These are phyloP conservation scores for Mus pahari DNA, from an alignment of 2,113 vertebrate genomes.

Conservation along the genomic window DNA sequence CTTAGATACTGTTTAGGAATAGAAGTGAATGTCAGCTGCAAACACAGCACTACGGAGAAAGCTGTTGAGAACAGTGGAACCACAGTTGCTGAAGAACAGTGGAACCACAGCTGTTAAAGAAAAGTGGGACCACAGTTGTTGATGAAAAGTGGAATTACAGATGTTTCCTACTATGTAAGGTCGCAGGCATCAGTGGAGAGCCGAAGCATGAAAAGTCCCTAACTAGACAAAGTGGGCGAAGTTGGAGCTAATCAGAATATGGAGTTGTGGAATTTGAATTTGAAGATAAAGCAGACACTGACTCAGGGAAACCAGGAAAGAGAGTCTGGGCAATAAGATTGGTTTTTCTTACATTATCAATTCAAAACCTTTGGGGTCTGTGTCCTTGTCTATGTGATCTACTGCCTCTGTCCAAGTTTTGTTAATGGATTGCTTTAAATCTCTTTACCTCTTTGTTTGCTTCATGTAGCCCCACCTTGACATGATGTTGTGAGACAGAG, in stretches of 20 bases:
- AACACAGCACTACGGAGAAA: background rate
- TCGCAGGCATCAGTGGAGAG: background rate
- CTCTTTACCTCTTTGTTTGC: background rate
- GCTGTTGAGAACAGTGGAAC: background rate
- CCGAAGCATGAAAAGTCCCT: background rate
- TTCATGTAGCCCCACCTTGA: no score
- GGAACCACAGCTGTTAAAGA: no score
- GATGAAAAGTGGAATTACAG: background rate
- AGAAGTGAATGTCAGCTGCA: background rate
- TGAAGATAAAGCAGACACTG: background rate
- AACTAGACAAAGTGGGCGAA: background rate
- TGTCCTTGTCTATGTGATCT: background rate
- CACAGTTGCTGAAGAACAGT: no score
- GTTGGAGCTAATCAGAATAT: background rate
- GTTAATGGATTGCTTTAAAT: background rate
- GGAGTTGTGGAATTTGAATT: background rate
- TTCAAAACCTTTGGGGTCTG: rapidly evolving
- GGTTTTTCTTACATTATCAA: rapidly evolving
- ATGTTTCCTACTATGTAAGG: background rate
- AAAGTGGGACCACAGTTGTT: no score
- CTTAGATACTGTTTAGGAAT: background rate
- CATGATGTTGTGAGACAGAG: background rate
- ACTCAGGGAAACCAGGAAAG: background rate
- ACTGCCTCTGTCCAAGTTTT: background rate
- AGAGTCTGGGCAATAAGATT: background rate